These are phyloP conservation scores for Meteorus cinctellus DNA, from an alignment of 2,888 invertebrate genomes.

Conservation along the genomic window DNA sequence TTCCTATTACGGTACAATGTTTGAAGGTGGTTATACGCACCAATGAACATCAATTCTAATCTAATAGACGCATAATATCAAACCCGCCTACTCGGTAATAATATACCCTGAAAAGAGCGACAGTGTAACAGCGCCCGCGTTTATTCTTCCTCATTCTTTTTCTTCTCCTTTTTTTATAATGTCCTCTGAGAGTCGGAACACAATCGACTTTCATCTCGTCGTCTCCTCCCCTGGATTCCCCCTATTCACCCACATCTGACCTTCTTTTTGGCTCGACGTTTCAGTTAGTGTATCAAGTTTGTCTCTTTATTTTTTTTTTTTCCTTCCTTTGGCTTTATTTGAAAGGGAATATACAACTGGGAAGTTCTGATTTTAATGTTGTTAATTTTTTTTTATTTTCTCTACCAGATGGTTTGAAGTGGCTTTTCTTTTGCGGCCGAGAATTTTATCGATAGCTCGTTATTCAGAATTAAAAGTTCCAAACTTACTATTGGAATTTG, in stretches of 20 bases:
- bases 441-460: too few relatives aligned
- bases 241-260: slow-evolving; percentile 37
- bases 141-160: slow-evolving; percentile 57
- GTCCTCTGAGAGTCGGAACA: neutral
- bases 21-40: slow-evolving; percentile 8
- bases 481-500: too few relatives aligned
- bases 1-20: slow-evolving; percentile 24
- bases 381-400: too few relatives aligned
- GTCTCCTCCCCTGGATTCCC: slow-evolving; percentile 47
- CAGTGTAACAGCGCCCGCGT: slow-evolving; percentile 46
- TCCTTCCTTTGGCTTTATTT: neutral
- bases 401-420: too few relatives aligned
- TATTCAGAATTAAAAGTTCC: too few relatives aligned
- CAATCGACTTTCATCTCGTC: slow-evolving; percentile 54
- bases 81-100: slow-evolving; percentile 44
- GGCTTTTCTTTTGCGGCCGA: too few relatives aligned
- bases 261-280: slow-evolving; percentile 11
- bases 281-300: neutral
- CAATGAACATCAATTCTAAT: slow-evolving; percentile 26
- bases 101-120: slow-evolving; percentile 47
- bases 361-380: too few relatives aligned
- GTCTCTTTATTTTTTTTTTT: neutral
- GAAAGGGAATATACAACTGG: too few relatives aligned
- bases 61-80: slow-evolving; percentile 53
- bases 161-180: neutral